These are phyloP conservation scores for Caenorhabditis sp. DNA, from an alignment of 2,888 invertebrate genomes.

Conservation along the genomic window DNA sequence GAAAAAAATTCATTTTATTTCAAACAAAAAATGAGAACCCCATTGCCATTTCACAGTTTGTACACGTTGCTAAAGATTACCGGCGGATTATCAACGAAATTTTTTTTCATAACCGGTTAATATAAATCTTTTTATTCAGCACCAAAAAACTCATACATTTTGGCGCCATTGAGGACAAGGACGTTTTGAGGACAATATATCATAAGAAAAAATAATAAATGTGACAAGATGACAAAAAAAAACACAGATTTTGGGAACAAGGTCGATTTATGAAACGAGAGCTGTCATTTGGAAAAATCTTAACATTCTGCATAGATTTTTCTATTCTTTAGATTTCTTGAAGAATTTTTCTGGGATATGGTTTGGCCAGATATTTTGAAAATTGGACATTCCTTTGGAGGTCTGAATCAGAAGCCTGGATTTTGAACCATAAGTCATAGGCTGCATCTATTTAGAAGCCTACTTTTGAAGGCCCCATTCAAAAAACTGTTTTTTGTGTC, in stretches of 20 bases:
- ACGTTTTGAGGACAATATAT: neutral
- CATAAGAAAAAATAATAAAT: conserved; percentile 2
- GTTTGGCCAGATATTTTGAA: too few relatives aligned
- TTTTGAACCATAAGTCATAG: too few relatives aligned
- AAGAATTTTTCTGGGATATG: too few relatives aligned
- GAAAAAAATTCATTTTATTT: conserved; percentile 26
- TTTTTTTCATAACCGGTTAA: neutral
- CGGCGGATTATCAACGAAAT: conserved; percentile 17
- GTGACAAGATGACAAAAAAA: conserved; percentile 16
- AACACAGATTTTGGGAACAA: conserved; percentile 37
- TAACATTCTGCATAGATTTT: neutral
- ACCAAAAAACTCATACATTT: neutral
- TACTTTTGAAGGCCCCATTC: too few relatives aligned
- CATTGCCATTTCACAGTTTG: neutral
- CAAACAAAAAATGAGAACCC: neutral
- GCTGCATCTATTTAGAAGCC: too few relatives aligned
- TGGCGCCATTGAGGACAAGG: neutral
- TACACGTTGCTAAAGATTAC: conserved; percentile 31
- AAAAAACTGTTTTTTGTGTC: too few relatives aligned
- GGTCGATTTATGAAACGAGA: conserved; percentile 23
- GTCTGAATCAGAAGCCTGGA: too few relatives aligned
- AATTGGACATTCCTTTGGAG: too few relatives aligned
- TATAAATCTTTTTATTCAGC: neutral
- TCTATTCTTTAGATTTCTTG: too few relatives aligned
- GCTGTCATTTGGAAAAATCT: conserved; percentile 6